phyloP scores from a whole-genome alignment of 2,888 invertebrate species.

The Pyrrhosoma nymphula region DNA sequence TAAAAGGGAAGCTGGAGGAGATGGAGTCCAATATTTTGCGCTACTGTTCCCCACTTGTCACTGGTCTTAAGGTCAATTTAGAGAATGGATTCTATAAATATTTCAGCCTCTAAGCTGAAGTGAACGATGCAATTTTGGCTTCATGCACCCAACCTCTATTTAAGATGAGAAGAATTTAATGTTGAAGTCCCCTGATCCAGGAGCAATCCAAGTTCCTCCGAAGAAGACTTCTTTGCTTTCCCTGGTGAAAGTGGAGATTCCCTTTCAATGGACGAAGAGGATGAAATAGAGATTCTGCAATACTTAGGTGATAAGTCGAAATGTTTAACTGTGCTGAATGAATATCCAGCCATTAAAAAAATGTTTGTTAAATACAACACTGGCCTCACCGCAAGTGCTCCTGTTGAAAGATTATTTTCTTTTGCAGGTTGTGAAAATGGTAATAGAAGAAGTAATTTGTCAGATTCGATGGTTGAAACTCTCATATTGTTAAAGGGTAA shows the following conservation, averaged over 20 bases:
- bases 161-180: background rate
- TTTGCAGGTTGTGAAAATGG: background rate
- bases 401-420: background rate
- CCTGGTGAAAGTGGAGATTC: background rate
- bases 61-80: background rate
- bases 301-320: background rate
- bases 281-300: background rate
- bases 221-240: background rate
- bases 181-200: background rate
- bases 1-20: background rate
- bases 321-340: background rate
- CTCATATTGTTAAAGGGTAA: too few species aligned
- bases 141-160: background rate
- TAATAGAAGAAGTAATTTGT: background rate
- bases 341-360: background rate
- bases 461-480: background rate
- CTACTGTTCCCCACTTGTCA: background rate
- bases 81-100: background rate
- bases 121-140: constrained; percentile 28
- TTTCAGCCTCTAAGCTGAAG: background rate
- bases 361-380: background rate
- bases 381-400: background rate
- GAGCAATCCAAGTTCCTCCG: background rate
- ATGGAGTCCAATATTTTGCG: background rate
- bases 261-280: background rate